Evolutionary conservation across 1,140 invertebrate species (phyloP), one percentile per base, ranked within the genome.

Genomic region (Apis dorsata): DNA sequence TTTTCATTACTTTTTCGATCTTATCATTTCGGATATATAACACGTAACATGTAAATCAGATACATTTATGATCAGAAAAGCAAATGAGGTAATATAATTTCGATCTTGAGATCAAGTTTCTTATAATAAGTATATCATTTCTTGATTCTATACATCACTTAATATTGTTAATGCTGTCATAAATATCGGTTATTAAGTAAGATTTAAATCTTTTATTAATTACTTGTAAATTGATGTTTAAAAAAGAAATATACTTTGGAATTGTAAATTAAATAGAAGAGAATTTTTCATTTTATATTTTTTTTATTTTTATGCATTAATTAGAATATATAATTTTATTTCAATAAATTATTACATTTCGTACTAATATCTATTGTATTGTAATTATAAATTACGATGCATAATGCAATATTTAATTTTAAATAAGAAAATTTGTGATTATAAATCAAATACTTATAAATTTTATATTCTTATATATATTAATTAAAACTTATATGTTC

Each of bases 61-160:
- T 66, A 73, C 63, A 78, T 85, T 63, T 57, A 28, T 60, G 55
- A 78, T 86, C 81, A 7, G 15, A 9, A 5, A 3, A 51, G 49
- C 5, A 13, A 49, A 9, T 13, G 63, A 5, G 13, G n/a, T 17
- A 12, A 34, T 65, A 2, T 65, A 11, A n/a, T 49, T 51, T n/a
- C 10, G 44, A n/a, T 49, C 44, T 15, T 15, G 53, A 1, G 44
- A 34, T 13, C 53, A 13, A 13, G 11, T 13, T 53, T 53, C 11
- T 13, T 53, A 10, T 53, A 12, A 24, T 24, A 24, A 24, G 24
- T 24, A 24, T 24, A 24, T 24, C 24, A 24, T 24, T 10, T 13
- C 11, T 1, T 1, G 24, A 24, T 24, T 24, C 24, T 24, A 24
- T 24, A 24, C 24, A 24, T 11, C 51, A 13, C 10, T 53, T 62